Evolutionary conservation across 2,888 invertebrate species (phyloP).

Genomic region (Podabrus alpinus): DNA sequence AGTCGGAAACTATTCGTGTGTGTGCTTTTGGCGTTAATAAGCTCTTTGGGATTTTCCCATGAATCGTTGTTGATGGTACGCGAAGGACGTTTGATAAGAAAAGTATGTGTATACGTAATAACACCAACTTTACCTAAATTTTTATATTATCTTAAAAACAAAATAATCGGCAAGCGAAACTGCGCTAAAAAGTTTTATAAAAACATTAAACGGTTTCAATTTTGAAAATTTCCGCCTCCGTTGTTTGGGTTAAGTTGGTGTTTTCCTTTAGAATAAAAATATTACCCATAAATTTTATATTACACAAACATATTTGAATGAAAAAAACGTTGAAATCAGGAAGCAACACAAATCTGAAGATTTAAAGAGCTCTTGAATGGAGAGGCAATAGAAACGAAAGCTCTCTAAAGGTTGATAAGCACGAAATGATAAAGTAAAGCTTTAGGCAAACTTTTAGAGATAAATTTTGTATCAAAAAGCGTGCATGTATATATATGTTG

Average conservation of each 20-base stretch:
- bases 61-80: background rate
- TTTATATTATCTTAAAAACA: background rate
- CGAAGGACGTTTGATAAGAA: background rate
- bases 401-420: slow-evolving; percentile 15
- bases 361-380: slow-evolving; percentile 4
- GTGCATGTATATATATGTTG: background rate
- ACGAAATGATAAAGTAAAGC: slow-evolving; percentile 6
- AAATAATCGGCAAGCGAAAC: background rate
- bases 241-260: background rate
- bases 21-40: slow-evolving; percentile 9
- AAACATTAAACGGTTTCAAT: too few species aligned
- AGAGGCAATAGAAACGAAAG: slow-evolving; percentile 4
- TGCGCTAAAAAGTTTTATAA: too few species aligned
- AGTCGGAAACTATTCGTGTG: slow-evolving; percentile 8
- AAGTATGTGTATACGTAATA: too few species aligned
- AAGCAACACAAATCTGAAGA: background rate
- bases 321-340: background rate
- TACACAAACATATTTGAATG: background rate
- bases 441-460: slow-evolving; percentile 1
- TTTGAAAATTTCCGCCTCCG: background rate
- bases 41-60: slow-evolving; percentile 18
- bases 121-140: background rate
- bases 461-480: background rate
- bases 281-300: background rate
- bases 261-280: background rate